Evolutionary conservation across 2,888 invertebrate species (phyloP).

Genomic region (Eueremaeus valkanovi): DNA sequence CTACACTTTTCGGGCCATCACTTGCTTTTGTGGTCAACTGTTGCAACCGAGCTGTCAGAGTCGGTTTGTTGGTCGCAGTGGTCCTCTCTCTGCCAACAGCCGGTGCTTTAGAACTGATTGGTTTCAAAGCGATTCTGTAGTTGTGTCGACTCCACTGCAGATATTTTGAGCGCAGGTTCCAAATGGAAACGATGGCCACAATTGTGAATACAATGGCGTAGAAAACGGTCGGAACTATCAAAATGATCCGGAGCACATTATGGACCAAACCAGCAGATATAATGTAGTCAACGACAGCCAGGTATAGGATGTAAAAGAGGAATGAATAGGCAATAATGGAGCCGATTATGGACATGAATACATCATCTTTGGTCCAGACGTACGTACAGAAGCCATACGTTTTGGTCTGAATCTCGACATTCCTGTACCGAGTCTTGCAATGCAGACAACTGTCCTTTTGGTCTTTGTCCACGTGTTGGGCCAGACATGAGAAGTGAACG

Average conservation of each 20-base stretch:
- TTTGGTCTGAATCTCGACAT: not conserved
- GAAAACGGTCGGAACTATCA: slow-evolving; percentile 24
- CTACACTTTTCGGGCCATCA: too few relatives aligned
- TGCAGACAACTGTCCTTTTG: not conserved
- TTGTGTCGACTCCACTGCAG: not conserved
- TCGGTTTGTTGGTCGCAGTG: not conserved
- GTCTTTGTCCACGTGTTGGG: not conserved
- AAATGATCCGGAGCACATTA: not conserved
- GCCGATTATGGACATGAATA: not conserved
- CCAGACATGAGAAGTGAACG: slow-evolving; percentile 9
- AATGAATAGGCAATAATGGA: not conserved
- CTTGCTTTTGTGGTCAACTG: too few relatives aligned
- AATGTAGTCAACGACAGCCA: not conserved
- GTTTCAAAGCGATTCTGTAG: not conserved
- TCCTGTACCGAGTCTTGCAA: not conserved
- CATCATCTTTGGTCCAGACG: not conserved
- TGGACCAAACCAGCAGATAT: slow-evolving; percentile 1
- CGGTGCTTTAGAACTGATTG: too few relatives aligned
- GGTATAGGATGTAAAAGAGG: slow-evolving; percentile 18
- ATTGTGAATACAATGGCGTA: not conserved
- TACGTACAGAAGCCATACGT: not conserved
- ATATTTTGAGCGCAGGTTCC: not conserved
- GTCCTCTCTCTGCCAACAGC: too few relatives aligned
- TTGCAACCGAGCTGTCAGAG: not conserved
- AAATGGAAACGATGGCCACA: not conserved